Evolutionary conservation across 2,113 vertebrate genomes (phyloP).

Genomic region (Parus major): DNA sequence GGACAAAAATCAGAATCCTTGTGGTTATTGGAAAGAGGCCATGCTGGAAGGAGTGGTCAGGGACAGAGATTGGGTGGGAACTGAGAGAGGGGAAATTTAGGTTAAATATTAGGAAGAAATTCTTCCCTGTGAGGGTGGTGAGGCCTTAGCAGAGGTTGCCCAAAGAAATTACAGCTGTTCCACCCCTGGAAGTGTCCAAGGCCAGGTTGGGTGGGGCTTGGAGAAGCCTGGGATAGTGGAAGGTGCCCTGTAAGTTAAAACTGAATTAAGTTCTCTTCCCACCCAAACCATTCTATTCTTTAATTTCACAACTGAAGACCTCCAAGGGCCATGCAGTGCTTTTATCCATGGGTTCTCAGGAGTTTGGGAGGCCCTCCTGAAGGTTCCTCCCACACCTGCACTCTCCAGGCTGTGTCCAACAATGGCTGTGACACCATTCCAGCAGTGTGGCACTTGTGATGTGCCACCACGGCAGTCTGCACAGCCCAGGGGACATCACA

Average conservation of each 20-base stretch:
- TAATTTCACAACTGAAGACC: not conserved
- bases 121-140: not conserved
- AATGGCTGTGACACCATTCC: not conserved
- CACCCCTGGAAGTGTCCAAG: not conserved
- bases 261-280: not conserved
- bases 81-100: not conserved
- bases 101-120: not conserved
- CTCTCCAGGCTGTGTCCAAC: not conserved
- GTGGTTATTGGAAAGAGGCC: not conserved
- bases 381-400: not conserved
- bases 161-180: not conserved
- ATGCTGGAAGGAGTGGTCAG: not conserved
- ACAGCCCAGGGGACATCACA: not conserved
- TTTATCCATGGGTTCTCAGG: not conserved
- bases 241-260: not conserved
- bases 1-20: not conserved
- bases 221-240: accelerated
- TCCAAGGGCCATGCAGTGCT: not conserved
- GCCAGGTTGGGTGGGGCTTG: not conserved
- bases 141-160: not conserved
- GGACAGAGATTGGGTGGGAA: not conserved
- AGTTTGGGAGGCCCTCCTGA: not conserved
- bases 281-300: not conserved
- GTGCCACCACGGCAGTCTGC: accelerated
- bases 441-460: accelerated